A percentile compares a stretch with the other conserved stretches of the same genome.
Conservation (phyloP, 2,888 invertebrate genomes). For the Ormyrus pomaceus region DNA sequence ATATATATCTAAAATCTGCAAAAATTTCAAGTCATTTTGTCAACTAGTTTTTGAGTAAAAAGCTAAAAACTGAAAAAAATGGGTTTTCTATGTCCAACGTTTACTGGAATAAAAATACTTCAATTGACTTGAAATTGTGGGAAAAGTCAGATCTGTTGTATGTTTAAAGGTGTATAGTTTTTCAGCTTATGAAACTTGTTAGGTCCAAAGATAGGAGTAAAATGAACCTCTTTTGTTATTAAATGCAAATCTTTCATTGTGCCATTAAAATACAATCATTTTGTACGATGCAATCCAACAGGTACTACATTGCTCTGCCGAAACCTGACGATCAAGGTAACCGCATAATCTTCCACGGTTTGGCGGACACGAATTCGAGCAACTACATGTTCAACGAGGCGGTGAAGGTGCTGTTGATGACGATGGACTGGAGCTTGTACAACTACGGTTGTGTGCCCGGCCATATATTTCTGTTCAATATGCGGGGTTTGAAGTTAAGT, state of each 20-base stretch:
- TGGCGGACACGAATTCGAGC: slow-evolving; percentile 78
- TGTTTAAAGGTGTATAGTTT: background rate
- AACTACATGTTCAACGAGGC: slow-evolving; percentile 80
- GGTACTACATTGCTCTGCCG: slow-evolving; percentile 79
- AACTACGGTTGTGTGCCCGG: slow-evolving; percentile 81
- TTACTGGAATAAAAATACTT: too few relatives aligned
- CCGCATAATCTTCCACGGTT: slow-evolving; percentile 80
- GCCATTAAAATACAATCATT: background rate
- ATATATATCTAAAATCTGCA: too few relatives aligned
- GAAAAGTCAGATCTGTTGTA: too few relatives aligned
- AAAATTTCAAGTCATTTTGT: too few relatives aligned
- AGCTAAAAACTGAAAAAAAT: too few relatives aligned
- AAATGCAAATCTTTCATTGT: too few relatives aligned
- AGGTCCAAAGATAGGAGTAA: too few relatives aligned
- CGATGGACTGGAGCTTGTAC: slow-evolving; percentile 79
- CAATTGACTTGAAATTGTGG: too few relatives aligned
- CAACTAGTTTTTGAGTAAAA: too few relatives aligned
- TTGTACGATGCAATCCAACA: slow-evolving; percentile 64
- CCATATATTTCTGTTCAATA: slow-evolving; percentile 82
- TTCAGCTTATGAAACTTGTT: too few relatives aligned
- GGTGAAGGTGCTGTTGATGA: slow-evolving; percentile 80
- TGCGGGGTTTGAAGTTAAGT: slow-evolving; percentile 80
- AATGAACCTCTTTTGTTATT: too few relatives aligned
- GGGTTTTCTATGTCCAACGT: too few relatives aligned
- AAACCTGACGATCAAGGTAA: slow-evolving; percentile 79